Base-by-base conservation (phyloP, 30 jellyfish, hydroid and myxozoan species). In the Catostylus mosaicus region DNA sequence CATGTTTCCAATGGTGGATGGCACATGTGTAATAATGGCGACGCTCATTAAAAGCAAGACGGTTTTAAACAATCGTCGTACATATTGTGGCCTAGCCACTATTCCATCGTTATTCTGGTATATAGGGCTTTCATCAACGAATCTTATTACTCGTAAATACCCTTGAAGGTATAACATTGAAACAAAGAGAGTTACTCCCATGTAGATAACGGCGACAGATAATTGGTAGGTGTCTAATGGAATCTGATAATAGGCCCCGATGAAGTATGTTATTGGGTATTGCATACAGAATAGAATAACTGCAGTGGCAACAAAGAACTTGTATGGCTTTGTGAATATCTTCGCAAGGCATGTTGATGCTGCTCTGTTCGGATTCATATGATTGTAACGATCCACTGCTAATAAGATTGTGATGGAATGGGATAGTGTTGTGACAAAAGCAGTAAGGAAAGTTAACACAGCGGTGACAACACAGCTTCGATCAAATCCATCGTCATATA, bases 381-480 rank as follows among this genome's bases (percentile, higher is more conserved):
- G 85, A 18, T 23, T 50, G 59, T 73, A 73, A 4, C 85, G 73
- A 12, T 73, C 73, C 33, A 73, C 2, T 30, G 74, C 85, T 20
- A 73, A 11, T 0, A 73, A 5, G 11, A 51, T 50, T 30, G 85
- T 73, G 14, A 46, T 19, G 19, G 57, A 6, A 33, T 56, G 35
- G 18, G 85, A 52, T 8, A 77, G 32, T 0, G 48, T n/a, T 33
- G 59, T 37, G 38, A 60, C 20, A 36, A 43, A 43, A 33, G 40
- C 63, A 23, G 63, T 36, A 2, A 68, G 19, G 26, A 68, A 59
- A 37, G 71, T 59, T 16, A 29, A 27, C 24, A 23, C 3, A 1
- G 38, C 40, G 24, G 71, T 59, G 1, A 23, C 35, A 19, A 59
- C 3, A 29, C 71, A 59, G 9, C 3, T 29, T 19, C 3, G 10